These are phyloP conservation scores for Spea multiplicata DNA, from an alignment of 2,113 vertebrate species.

Conservation along the genomic window DNA sequence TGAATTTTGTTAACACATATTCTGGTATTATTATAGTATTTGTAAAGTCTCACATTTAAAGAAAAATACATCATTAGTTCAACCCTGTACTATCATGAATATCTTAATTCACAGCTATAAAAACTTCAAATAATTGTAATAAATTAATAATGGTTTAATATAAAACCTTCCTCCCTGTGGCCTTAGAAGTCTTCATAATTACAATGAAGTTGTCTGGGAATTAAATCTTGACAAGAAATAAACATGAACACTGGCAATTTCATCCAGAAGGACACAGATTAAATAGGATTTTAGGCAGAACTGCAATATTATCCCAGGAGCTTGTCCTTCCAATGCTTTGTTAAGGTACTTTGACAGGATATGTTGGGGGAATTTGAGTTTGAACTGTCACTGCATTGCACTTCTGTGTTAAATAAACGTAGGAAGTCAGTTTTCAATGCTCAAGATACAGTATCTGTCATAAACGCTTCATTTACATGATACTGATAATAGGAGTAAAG, in stretches of 20 bases:
- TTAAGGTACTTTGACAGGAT: constrained; percentile 21
- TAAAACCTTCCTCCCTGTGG: neutral
- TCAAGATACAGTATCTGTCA: constrained; percentile 34
- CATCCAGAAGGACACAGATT: neutral
- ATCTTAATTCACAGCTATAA: too few relatives aligned
- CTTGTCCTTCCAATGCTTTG: constrained; percentile 19
- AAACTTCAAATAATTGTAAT: neutral
- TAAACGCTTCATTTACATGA: constrained; percentile 31
- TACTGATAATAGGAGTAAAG: constrained; percentile 31
- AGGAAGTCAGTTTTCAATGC: constrained; percentile 33
- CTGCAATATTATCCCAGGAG: constrained; percentile 39
- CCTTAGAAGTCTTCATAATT: neutral
- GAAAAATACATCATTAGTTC: too few relatives aligned
- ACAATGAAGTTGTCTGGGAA: neutral
- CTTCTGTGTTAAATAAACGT: constrained; percentile 34
- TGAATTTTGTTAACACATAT: too few relatives aligned
- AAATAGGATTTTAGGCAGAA: constrained; percentile 26
- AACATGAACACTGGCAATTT: neutral
- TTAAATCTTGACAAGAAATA: neutral
- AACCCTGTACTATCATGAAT: too few relatives aligned
- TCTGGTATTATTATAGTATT: too few relatives aligned
- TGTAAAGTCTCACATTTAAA: too few relatives aligned
- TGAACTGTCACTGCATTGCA: constrained; percentile 40
- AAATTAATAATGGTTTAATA: neutral
- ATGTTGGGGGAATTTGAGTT: constrained; percentile 39